Evolutionary conservation across 2,888 invertebrate genomes (phyloP), one percentile per base, ranked within the genome.

Genomic region (Asteroscopus sphinx): DNA sequence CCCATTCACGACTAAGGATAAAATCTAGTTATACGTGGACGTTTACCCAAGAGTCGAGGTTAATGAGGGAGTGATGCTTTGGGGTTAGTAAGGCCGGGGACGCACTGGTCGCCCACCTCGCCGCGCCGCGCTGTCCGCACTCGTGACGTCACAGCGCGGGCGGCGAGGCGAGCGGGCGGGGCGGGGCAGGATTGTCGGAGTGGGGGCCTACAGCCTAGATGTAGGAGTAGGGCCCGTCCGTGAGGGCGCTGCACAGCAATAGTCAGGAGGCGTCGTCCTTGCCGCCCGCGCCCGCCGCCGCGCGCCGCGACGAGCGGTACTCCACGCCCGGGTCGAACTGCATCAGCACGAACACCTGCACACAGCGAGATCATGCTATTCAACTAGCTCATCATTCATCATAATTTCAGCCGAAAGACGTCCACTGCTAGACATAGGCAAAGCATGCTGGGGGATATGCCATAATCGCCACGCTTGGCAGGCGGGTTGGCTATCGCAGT

Each of bases 231-330:
- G 98, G 98, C 95, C 98, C 98, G 95, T 98, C 98, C 88, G 98
- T 98, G 96, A 98, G 98, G 97, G 98, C 98, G 97, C 98, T 98
- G 98, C 98, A 98, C 96, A 98, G 97, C 97, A 98, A 96, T 96
- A 98, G 98, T 98, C 98, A 98, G 97, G 98, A 98, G 95, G 98
- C 98, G 95, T 98, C 98, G 94, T 98, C 98, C 92, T 98, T 98
- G 92, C 93, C 94, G 71, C 82, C 85, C 77, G 83, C 75, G 69
- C 87, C 89, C 62, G 89, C 80, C 54, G 86, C 87, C 36, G 90
- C 95, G 81, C 96, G 95, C 84, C 97, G 95, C 86, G 96, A 96
- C 87, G 98, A 97, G 86, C 98, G 98, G 95, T 99, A 99, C 95
- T 99, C 99, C 89, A 99, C 95, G 88, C 99, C 99, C 63, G 99